Percentiles rank a stretch among this genome's conserved stretches.
Evolutionary conservation across 2,888 invertebrate genomes (phyloP).

Genomic region (Meteorus cinctellus): DNA sequence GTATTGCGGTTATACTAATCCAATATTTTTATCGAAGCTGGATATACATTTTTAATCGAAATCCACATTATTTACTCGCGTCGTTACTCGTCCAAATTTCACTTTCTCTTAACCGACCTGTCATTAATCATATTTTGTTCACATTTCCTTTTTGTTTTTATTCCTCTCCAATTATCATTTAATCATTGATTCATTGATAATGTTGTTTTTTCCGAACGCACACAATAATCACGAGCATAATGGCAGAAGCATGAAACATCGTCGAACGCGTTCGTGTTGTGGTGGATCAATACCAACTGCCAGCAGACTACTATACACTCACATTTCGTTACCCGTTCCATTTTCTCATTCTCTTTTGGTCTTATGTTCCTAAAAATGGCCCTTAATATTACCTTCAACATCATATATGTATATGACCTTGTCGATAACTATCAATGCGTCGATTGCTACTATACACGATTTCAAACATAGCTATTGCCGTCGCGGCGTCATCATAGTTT

Average conservation of each 20-base stretch:
- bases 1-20: not conserved
- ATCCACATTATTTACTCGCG: too few species aligned
- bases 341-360: not conserved
- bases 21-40: not conserved
- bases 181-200: not conserved
- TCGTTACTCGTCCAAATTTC: too few species aligned
- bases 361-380: not conserved
- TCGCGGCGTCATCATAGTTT: not conserved
- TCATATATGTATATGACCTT: not conserved
- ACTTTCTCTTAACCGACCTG: too few species aligned
- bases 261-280: slow-evolving; percentile 1
- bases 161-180: not conserved
- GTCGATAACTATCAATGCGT: not conserved
- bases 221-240: not conserved
- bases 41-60: too few species aligned
- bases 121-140: not conserved
- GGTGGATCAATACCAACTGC: slow-evolving; percentile 28
- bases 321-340: not conserved
- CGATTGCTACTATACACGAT: not conserved
- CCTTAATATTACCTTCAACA: not conserved
- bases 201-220: not conserved
- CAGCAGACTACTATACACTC: not conserved
- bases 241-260: not conserved
- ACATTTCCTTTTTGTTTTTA: not conserved
- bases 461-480: not conserved